Evolutionary conservation across 2,888 invertebrate species (phyloP), one percentile per base, ranked within the genome.

Genomic region (Himalopsyche anomala): DNA sequence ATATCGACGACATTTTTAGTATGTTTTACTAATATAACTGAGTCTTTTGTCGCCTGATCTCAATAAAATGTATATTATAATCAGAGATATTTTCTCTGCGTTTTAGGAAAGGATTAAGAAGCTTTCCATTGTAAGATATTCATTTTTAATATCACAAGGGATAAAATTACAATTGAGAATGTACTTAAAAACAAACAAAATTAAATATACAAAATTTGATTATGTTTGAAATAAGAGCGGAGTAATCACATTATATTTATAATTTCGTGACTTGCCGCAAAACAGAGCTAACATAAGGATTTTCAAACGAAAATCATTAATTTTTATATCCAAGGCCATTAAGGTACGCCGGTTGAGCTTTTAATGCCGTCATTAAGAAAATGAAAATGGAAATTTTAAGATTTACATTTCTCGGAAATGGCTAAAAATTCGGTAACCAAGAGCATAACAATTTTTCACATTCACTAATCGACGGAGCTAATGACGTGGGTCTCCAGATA

Each of bases 311-410:
- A 15, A 51, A 15, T 28, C 15, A 36, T 74, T 36, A 36, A 12
- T 74, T 74, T 36, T 36, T 74, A 74, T 74, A 74, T 74, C 74
- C 74, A 74, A 3, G 11, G 74, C 15, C 36, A 74, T 74, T 74
- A 74, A 74, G 74, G 74, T 74, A 74, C 74, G 74, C 74, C 36
- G 28, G 69, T 74, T 74, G 36, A 74, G 74, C 74, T 74, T 74
- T 74, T 82, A 55, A 82, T 82, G 56, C 51, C 82, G 55, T 51
- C 82, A 55, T 82, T 82, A 51, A 82, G 55, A 82, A 82, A 82
- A 54, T 55, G 55, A 82, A 82, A 82, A 82, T 82, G 82, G 82
- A 82, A 55, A 82, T 82, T 82, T 82, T 82, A 82, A 54, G 82
- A 55, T 54, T 82, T 74, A 74, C 74, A 74, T 74, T 74, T 74